These are phyloP conservation scores for Halesus radiatus DNA, from an alignment of 1,140 invertebrate species.

Conservation along the genomic window DNA sequence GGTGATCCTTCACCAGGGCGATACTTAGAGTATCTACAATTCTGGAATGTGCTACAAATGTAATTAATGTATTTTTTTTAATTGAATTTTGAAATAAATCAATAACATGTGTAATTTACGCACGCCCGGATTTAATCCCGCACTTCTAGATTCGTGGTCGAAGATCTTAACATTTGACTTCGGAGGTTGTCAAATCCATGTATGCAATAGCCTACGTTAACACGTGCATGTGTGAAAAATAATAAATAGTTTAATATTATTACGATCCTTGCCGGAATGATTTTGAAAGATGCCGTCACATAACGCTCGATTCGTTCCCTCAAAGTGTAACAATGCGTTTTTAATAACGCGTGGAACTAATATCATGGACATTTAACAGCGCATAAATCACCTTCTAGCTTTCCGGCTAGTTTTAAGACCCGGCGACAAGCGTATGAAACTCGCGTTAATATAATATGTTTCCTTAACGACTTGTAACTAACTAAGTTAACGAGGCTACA, in stretches of 20 bases:
- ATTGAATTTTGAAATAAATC: too few species aligned
- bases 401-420: conserved; percentile 10
- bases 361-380: conserved; percentile 54
- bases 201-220: too few species aligned
- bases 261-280: background rate
- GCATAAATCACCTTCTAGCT: conserved; percentile 43
- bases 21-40: too few species aligned
- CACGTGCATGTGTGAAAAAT: too few species aligned
- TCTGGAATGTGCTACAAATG: too few species aligned
- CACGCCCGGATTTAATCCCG: too few species aligned
- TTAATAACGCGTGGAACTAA: conserved; percentile 53
- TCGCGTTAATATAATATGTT: conserved; percentile 11
- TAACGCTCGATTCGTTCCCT: conserved; percentile 3
- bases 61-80: too few species aligned
- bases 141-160: too few species aligned
- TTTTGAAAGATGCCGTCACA: conserved; percentile 16
- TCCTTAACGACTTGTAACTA: conserved; percentile 27
- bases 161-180: too few species aligned
- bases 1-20: too few species aligned
- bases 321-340: conserved; percentile 27
- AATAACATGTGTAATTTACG: too few species aligned
- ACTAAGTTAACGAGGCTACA: background rate
- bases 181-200: too few species aligned
- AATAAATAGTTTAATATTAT: background rate
- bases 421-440: conserved; percentile 15